Base-by-base conservation (phyloP, 2,888 invertebrate genomes). In the Seladonia tumulorum region DNA sequence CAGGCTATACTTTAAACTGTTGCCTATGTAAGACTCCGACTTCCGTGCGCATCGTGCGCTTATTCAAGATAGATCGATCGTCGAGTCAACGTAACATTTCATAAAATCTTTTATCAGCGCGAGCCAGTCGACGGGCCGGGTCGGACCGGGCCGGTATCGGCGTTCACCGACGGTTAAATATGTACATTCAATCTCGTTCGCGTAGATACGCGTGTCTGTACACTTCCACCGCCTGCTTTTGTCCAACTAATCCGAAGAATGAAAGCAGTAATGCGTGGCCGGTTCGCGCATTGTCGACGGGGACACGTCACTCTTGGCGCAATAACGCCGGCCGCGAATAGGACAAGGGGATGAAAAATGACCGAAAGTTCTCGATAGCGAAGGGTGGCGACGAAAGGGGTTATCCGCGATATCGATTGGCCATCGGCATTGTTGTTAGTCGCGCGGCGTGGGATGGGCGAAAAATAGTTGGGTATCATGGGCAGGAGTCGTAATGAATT, bases 381-480 rank as follows among this genome's bases (percentile, higher is more conserved):
- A 85, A 85, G 85, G 81, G 82, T 70, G 82, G 86, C 79, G 78
- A 73, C 82, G 83, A 85, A 87, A 86, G 78, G 80, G 72, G 72
- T 53, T 86, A 84, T 86, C 39, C n/a, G 84, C 80, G 90, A 88
- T 91, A 92, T 92, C 90, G 92, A 93, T 93, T 93, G 90, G 89
- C 88, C 85, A 89, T 88, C 87, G 88, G 91, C 88, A 92, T 92
- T 93, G 92, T 92, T 93, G 91, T 89, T 88, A 83, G 87, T 82
- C 79, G 76, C 86, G 77, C 57, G 71, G 47, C 74, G 79, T 60
- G 76, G 78, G 53, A 76, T 78, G 83, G 86, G 45, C 83, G 81
- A 88, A 83, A 91, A 92, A 93, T 93, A 92, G 93, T 91, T 88
- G 88, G 87, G 90, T 92, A 92, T 91, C 91, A 91, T 86, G 87